Evolutionary conservation across 2,797 vertebrate genomes (phyloP).

Genomic region (Cyclura pinguis): DNA sequence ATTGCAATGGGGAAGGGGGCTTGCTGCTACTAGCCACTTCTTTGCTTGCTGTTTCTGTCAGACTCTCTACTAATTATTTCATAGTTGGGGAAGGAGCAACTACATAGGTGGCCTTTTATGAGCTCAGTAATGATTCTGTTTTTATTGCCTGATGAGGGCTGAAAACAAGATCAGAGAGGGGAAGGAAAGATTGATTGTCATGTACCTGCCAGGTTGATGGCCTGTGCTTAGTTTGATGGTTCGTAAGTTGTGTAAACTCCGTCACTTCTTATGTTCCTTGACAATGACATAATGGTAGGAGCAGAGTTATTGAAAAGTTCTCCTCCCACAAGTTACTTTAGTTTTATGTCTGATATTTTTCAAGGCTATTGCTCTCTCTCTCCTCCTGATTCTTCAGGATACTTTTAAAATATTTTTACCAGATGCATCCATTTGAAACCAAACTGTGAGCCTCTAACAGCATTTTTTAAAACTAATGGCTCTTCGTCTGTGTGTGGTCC

Average conservation of each 20-base stretch:
- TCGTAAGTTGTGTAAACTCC: not conserved
- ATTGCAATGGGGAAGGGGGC: too few species aligned
- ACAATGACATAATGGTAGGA: not conserved
- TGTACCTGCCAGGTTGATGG: not conserved
- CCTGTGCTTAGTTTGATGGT: not conserved
- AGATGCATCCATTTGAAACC: not conserved
- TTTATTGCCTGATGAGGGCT: not conserved
- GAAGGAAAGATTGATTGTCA: not conserved
- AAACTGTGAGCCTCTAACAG: not conserved
- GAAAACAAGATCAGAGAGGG: not conserved
- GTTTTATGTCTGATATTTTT: not conserved
- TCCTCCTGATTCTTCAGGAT: not conserved
- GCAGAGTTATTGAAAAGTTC: not conserved
- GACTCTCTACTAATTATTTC: not conserved
- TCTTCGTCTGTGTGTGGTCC: conserved; percentile 12
- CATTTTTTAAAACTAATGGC: conserved; percentile 7
- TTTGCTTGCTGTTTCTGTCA: not conserved
- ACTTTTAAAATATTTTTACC: not conserved
- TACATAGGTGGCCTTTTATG: not conserved
- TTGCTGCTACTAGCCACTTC: not conserved
- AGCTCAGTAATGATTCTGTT: not conserved
- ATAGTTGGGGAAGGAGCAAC: not conserved
- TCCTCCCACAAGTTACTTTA: not conserved
- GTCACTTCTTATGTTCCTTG: not conserved
- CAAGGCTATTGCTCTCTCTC: not conserved